phyloP scores from a whole-genome alignment of 2,888 invertebrate species.

The Lasioglossum morio region DNA sequence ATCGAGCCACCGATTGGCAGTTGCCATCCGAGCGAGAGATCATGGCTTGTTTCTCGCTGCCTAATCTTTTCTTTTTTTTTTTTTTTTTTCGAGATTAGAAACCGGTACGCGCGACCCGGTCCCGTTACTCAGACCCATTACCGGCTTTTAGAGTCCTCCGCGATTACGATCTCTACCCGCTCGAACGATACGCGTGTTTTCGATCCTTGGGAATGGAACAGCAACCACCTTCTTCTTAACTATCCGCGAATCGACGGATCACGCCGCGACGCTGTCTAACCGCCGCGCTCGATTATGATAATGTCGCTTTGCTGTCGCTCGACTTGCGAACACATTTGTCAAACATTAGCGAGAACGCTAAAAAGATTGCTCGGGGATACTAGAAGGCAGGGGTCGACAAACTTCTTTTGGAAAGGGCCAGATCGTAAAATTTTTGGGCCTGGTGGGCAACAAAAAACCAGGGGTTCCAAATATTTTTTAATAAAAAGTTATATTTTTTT shows the following conservation, averaged over 20 bases:
- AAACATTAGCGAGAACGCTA: neutral
- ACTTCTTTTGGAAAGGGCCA: too few species aligned
- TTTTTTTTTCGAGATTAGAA: constrained; percentile 65
- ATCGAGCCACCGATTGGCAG: constrained; percentile 66
- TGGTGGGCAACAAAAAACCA: too few species aligned
- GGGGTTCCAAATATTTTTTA: too few species aligned
- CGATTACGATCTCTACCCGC: constrained; percentile 29
- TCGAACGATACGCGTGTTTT: constrained; percentile 17
- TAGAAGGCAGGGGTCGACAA: too few species aligned
- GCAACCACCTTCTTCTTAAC: neutral
- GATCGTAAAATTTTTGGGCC: too few species aligned
- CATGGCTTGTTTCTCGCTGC: constrained; percentile 49
- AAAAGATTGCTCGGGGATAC: neutral
- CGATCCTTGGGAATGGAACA: neutral
- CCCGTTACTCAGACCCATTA: constrained; percentile 58
- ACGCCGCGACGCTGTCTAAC: neutral
- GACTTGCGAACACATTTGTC: neutral
- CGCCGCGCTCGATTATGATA: constrained; percentile 30
- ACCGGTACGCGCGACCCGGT: constrained; percentile 54
- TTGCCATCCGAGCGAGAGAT: constrained; percentile 46
- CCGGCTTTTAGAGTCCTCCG: constrained; percentile 39
- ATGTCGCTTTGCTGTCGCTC: constrained; percentile 2
- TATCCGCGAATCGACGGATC: constrained; percentile 7
- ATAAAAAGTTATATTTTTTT: too few species aligned
- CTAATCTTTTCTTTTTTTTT: too few species aligned